Evolutionary conservation across 2,797 vertebrate genomes (phyloP).

Genomic region (Microctenopoma steveboyesi): DNA sequence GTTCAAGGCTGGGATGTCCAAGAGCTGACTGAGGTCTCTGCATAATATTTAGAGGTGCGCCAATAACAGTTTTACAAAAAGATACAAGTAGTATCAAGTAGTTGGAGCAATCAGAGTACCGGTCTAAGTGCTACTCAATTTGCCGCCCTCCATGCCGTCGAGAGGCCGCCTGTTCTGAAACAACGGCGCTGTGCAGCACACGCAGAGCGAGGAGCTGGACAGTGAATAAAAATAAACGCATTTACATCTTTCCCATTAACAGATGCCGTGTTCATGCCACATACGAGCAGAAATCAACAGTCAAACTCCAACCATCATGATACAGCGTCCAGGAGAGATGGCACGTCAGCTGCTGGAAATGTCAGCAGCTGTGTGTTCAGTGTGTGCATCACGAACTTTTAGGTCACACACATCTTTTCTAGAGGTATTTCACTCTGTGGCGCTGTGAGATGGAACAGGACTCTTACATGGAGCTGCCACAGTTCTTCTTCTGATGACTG

Average conservation of each 20-base stretch:
- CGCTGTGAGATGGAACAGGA: not conserved
- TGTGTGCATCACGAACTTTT: not conserved
- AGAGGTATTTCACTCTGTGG: no score
- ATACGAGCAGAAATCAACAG: not conserved
- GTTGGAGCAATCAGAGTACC: conserved; percentile 15
- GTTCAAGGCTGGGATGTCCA: conserved; percentile 12
- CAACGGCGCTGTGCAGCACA: not conserved
- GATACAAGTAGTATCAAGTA: conserved; percentile 32
- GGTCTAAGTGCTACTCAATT: conserved; percentile 30
- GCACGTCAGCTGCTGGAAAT: not conserved
- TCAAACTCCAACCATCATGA: no score
- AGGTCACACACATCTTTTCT: no score
- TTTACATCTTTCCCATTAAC: conserved; percentile 5
- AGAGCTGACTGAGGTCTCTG: conserved; percentile 7
- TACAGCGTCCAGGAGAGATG: not conserved
- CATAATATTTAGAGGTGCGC: conserved; percentile 1
- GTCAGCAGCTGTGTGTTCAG: not conserved
- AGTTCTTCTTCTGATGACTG: not conserved
- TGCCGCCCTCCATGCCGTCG: conserved; percentile 10
- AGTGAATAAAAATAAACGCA: conserved; percentile 5
- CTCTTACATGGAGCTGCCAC: not conserved
- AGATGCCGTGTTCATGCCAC: not conserved
- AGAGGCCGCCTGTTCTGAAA: conserved; percentile 25
- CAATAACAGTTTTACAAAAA: conserved; percentile 31
- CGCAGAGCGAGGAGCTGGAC: not conserved